Base-by-base conservation (phyloP, 2,113 vertebrate species). In the Lepus europaeus region DNA sequence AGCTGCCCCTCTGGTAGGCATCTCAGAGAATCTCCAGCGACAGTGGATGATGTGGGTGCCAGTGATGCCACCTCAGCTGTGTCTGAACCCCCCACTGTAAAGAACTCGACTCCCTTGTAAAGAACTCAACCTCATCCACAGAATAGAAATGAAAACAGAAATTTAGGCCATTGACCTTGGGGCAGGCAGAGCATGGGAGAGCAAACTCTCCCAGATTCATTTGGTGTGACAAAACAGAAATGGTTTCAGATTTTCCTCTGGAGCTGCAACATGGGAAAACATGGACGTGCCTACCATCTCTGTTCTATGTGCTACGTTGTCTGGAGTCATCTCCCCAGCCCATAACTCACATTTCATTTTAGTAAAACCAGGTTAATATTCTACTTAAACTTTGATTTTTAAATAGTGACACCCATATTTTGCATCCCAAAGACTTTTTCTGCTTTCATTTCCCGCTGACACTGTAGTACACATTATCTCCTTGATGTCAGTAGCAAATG, bases 331-430 rank as follows among this genome's bases (percentile, higher is more conserved):
- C 20, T 27, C 12, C 39, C 31, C 33, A 36, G 27, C 10, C 23
- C 49, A 39, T 66, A 39, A 69, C 72, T 45, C 23, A 92, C 1
- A 0, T 13, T 94, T 1, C 3, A 6, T 95, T 36, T 90, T 94
- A 74, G 51, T 78, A 20, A 77, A 31, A 14, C 14, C 53, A 14
- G 5, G 56, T 68, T 51, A 13, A 82, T 68, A 51, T 2, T 89
- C 23, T 90, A 27, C 17, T 89, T 91, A n/a, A 93, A 22, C 27
- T 96, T 80, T 89, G 74, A 61, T 97, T 97, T 93, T 68, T 94
- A 82, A 94, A 95, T 33, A 11, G 14, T 0, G 29, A 0, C n/a
- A 16, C 29, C 74, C 45, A 93, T 49, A 53, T 33, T 3, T 3
- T 4, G 2, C 2, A 0, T 39, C 9, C 51, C 45, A 49, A 53